Base-by-base conservation (phyloP, 1,140 invertebrate genomes). In the Pogonognathellus flavescens region DNA sequence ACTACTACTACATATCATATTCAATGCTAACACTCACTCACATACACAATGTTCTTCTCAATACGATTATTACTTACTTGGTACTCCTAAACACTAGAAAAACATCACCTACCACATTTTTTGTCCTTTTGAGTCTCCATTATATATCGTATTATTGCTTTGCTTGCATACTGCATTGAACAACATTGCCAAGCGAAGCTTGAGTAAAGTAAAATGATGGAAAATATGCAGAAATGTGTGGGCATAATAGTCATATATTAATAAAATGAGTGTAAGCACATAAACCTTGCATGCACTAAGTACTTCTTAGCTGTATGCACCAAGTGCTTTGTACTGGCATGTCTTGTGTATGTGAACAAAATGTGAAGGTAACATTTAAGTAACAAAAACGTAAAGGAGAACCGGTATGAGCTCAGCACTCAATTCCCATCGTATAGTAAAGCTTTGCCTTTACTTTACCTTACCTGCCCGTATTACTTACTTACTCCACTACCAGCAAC, bases 341-440 rank as follows among this genome's bases (percentile, higher is more conserved):
- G n/a, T n/a, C n/a, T n/a, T n/a, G n/a, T n/a, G 31, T 50, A 50
- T 76, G 7, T 18, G 22, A 76, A 76, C 0, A 1, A 76, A 72
- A 22, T 66, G 41, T 49, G 70, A 76, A 76, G 25, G 70, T 50
- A 76, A 76, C 9, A 16, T 20, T 41, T 16, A 20, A 31, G 22
- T 16, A n/a, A 49, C 53, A 14, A 14, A 57, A 13, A 57, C 11
- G 53, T 57, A 57, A 76, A 18, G n/a, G 41, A 76, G 70, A 76
- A 76, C 70, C 70, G 70, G 70, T 76, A 76, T 76, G 70, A 76
- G 31, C n/a, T 76, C 70, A 76, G 70, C 41, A 76, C 31, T 76
- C 25, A 41, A 76, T 76, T 76, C 70, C n/a, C 53, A 57, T 57
- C 53, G 9, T 41, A 41, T n/a, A n/a, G n/a, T n/a, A n/a, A n/a